Evolutionary conservation across 1,140 invertebrate species (phyloP), one percentile per base, ranked within the genome.

Genomic region (Melitaea cinxia): DNA sequence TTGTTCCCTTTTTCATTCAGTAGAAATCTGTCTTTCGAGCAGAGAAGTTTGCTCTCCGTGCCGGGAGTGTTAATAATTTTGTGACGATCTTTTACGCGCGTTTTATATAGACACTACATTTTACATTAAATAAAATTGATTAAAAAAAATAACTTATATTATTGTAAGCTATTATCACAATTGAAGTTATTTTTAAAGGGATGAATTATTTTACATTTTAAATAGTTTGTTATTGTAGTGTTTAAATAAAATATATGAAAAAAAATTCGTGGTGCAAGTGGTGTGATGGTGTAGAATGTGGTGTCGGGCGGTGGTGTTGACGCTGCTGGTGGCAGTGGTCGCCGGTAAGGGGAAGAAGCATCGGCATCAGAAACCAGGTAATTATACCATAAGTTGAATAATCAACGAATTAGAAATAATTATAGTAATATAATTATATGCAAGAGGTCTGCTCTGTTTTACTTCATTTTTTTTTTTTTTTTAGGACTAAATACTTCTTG

Each of bases 331-430:
- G 78, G 65, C 73, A 7, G 72, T 71, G 7, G 86, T 75, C 66
- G 73, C 75, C 53, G 82, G 75, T 21, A 83, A 81, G 63, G 80
- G 78, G 35, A 88, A 82, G 76, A 86, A 85, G 45, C 83, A 88
- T 50, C 77, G 80, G 9, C 81, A 85, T 70, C 77, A 89, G 12
- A 89, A 89, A 61, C 86, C 83, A 57, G 84, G 86, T 89, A 67
- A 26, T 24, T 2, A 9, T 6, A 4, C 4, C 12, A 33, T n/a
- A n/a, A n/a, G n/a, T n/a, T n/a, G n/a, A n/a, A n/a, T n/a, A n/a
- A n/a, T n/a, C n/a, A n/a, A n/a, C n/a, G n/a, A n/a, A n/a, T n/a
- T n/a, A n/a, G n/a, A n/a, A n/a, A n/a, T n/a, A n/a, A n/a, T n/a
- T n/a, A n/a, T n/a, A n/a, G n/a, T n/a, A n/a, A n/a, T n/a, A n/a